phyloP scores from a whole-genome alignment of 2,113 vertebrate genomes.

The Stomatorhinus ivindoensis region DNA sequence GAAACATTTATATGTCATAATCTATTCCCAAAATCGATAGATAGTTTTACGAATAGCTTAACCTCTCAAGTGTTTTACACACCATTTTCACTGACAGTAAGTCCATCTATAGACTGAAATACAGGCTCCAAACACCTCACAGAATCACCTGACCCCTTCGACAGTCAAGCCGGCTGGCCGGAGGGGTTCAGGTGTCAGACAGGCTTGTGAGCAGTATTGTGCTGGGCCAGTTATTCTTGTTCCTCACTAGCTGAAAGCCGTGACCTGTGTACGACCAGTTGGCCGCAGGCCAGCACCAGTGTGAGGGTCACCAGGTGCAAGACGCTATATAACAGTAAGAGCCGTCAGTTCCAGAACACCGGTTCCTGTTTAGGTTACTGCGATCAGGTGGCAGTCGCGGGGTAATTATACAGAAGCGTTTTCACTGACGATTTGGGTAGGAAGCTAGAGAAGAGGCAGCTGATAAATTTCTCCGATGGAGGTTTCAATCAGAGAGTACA shows the following conservation, averaged over 20 bases:
- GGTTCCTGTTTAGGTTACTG: neutral
- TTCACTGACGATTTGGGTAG: neutral
- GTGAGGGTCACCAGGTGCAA: neutral
- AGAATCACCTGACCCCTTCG: neutral
- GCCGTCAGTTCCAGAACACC: neutral
- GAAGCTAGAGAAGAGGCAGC: constrained; percentile 24
- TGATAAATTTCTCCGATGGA: neutral
- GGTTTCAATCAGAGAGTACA: neutral
- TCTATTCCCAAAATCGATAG: neutral
- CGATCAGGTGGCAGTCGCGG: neutral
- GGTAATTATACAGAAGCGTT: neutral
- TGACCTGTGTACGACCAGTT: constrained; percentile 24
- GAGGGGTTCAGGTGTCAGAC: constrained; percentile 25
- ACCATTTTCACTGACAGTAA: neutral
- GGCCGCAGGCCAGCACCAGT: neutral
- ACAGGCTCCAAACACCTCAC: neutral
- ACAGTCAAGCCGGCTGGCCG: constrained; percentile 10
- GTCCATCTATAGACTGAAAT: neutral
- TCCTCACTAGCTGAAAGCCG: constrained; percentile 24
- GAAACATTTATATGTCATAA: neutral
- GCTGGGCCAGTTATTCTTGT: constrained; percentile 46
- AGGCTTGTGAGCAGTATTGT: constrained; percentile 8
- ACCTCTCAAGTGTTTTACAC: neutral
- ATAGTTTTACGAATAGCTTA: neutral
- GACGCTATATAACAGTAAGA: neutral